phyloP scores from a whole-genome alignment of 37 sponge, comb jelly and placozoan genomes.

The Geodia barretti region DNA sequence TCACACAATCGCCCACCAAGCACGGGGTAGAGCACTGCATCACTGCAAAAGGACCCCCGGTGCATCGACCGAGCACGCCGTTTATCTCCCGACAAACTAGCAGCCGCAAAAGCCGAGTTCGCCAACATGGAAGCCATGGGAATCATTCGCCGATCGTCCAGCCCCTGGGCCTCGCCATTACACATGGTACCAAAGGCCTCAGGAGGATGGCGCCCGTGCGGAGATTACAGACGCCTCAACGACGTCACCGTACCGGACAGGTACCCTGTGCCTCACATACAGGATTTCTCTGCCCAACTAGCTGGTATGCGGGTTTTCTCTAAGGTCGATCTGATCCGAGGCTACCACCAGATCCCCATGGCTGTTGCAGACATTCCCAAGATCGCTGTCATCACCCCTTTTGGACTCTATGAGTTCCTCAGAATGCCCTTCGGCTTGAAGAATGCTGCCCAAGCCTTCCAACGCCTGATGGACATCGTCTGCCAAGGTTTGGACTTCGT shows the following conservation, averaged over 20 bases:
- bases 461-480: conserved; percentile 53
- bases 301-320: conserved; percentile 14
- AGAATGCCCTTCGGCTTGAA: conserved; percentile 35
- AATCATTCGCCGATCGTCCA: conserved; percentile 40
- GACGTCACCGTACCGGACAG: conserved; percentile 31
- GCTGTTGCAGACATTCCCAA: conserved; percentile 23
- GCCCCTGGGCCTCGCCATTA: conserved; percentile 37
- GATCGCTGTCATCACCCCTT: conserved; percentile 15
- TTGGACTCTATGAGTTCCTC: conserved; percentile 16
- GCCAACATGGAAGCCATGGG: conserved; percentile 28
- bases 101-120: conserved; percentile 27
- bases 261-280: conserved; percentile 32
- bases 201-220: conserved; percentile 65
- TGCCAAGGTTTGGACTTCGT: conserved; percentile 36
- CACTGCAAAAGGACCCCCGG: conserved; percentile 44
- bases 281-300: conserved; percentile 16
- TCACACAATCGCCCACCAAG: conserved; percentile 9
- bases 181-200: conserved; percentile 59
- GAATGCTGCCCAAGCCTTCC: conserved; percentile 50
- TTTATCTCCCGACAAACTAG: conserved; percentile 27
- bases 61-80: conserved; percentile 37
- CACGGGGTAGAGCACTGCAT: conserved; percentile 42
- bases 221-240: conserved; percentile 33
- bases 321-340: conserved; percentile 20
- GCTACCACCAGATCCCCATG: conserved; percentile 56